Percentiles rank a stretch among this genome's conserved stretches.
Conservation (phyloP, 2,797 vertebrate genomes). For the Brachyrhaphis roseni region DNA sequence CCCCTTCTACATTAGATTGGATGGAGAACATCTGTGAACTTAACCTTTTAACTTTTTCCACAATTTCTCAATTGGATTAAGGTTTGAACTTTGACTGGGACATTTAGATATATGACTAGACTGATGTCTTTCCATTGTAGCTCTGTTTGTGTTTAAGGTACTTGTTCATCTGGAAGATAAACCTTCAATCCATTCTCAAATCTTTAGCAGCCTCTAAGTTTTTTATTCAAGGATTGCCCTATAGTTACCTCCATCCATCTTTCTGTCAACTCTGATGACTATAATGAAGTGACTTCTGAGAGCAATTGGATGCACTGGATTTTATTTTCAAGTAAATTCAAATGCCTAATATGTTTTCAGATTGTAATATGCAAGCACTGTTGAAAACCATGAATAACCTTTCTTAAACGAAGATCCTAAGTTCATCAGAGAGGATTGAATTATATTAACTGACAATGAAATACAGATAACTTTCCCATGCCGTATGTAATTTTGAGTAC, state of each 20-base stretch:
- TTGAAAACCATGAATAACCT: background rate
- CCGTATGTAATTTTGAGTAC: background rate
- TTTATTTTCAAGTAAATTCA: background rate
- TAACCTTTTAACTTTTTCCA: background rate
- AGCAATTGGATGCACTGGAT: background rate
- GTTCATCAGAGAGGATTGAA: background rate
- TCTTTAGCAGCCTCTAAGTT: background rate
- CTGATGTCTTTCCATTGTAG: background rate
- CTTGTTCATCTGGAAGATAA: background rate
- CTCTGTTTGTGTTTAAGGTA: background rate
- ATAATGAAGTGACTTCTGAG: background rate
- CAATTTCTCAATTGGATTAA: background rate
- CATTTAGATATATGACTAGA: background rate
- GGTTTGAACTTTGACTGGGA: background rate
- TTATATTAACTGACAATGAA: background rate
- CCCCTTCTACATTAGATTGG: background rate
- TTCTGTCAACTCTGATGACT: background rate
- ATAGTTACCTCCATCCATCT: background rate
- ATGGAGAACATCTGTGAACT: background rate
- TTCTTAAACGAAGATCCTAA: background rate
- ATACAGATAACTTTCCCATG: background rate
- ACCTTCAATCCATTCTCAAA: background rate
- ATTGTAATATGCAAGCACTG: background rate
- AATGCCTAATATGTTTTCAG: background rate
- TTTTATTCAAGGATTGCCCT: background rate